Conservation (phyloP, 2,888 invertebrate genomes). For the Poecilobothrus nobilitatus region DNA sequence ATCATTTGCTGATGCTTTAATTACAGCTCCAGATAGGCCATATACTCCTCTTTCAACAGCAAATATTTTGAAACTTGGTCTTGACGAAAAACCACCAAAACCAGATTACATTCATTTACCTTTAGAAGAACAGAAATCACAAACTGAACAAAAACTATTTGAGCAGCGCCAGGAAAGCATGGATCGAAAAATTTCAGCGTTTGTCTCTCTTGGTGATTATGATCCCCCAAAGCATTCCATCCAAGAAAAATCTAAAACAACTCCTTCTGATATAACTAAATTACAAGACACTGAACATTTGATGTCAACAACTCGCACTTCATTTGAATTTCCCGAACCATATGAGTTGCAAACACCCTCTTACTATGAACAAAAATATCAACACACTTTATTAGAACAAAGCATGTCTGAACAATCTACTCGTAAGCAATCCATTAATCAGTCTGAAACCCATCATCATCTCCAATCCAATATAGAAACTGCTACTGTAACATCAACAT, state of each 20-base stretch:
- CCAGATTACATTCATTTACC: background rate
- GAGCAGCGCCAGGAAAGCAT: constrained; percentile 15
- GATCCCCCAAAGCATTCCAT: constrained; percentile 19
- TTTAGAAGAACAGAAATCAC: background rate
- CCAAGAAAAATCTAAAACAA: constrained; percentile 17
- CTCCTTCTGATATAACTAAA: background rate
- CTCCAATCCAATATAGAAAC: constrained; percentile 1
- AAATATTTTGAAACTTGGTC: constrained; percentile 33
- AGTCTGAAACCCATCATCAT: constrained; percentile 7
- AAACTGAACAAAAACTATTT: background rate
- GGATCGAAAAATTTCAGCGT: constrained; percentile 21
- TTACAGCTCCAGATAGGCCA: constrained; percentile 55
- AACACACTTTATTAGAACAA: background rate
- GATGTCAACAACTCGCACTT: constrained; percentile 1
- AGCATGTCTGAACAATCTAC: background rate
- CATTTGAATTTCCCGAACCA: constrained; percentile 2
- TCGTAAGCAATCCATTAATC: background rate
- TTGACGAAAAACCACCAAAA: constrained; percentile 30
- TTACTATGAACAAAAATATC: too few species aligned
- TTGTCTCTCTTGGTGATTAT: constrained; percentile 21
- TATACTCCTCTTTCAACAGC: constrained; percentile 51
- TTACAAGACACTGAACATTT: background rate
- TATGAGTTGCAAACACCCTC: background rate
- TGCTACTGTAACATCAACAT: constrained; percentile 14
- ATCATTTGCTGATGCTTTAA: constrained; percentile 51